phyloP scores from a whole-genome alignment of 2,888 invertebrate species.

The Stegophylla sp. region DNA sequence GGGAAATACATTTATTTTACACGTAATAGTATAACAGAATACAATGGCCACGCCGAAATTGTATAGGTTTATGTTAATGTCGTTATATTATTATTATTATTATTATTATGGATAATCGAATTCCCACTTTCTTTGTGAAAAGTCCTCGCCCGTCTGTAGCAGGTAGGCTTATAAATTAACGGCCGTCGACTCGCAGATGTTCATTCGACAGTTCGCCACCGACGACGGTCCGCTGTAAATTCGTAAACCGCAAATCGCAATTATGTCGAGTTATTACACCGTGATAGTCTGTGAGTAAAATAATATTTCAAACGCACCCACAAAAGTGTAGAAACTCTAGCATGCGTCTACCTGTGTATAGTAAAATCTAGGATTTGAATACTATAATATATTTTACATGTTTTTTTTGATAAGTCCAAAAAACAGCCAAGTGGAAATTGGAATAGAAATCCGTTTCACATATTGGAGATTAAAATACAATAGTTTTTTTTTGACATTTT shows the following conservation, averaged over 20 bases:
- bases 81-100: background rate
- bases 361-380: no score
- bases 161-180: slow-evolving; percentile 33
- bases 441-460: no score
- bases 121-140: slow-evolving; percentile 47
- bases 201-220: slow-evolving; percentile 35
- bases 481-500: no score
- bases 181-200: background rate
- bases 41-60: background rate
- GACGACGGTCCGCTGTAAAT: background rate
- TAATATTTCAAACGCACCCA: no score
- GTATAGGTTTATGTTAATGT: background rate
- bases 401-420: no score
- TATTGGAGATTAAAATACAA: no score
- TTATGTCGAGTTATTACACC: background rate
- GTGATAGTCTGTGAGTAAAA: slow-evolving; percentile 32
- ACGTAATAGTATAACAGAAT: no score
- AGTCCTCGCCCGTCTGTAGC: background rate
- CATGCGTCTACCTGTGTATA: no score
- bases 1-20: no score
- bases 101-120: background rate
- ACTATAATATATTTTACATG: no score
- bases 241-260: background rate
- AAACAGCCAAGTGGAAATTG: no score
- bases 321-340: no score